Evolutionary conservation across 92 coral and sea anemone genomes (phyloP), one percentile per base, ranked within the genome.

Genomic region (Phenganax marumi): DNA sequence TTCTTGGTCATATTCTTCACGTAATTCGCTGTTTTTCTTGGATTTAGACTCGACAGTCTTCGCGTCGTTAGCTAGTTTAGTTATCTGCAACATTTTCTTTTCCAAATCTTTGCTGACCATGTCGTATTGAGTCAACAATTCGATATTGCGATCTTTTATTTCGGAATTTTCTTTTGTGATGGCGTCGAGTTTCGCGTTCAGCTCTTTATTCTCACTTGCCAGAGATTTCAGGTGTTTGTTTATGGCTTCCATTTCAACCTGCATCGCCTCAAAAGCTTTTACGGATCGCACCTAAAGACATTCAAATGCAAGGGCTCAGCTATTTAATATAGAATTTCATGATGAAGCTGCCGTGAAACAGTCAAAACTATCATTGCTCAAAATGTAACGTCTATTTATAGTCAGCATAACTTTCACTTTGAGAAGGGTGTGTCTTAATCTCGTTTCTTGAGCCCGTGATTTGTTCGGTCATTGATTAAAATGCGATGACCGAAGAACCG

Each of bases 181-280:
- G 0, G 10, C 39, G 25, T 78, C 73, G 39, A 78, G 71, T 19
- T n/a, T 78, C 65, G 73, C 4, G 8, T 47, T 8, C 12, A 88
- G 73, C 19, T 92, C 93, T 24, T 86, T 71, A 49, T 92, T 90
- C 43, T 88, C 91, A 33, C 50, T 84, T 52, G 87, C 52, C 49
- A 86, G 81, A 21, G 73, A 22, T 81, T 88, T 91, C 57, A 88
- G 83, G 49, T 92, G 91, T 63, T 80, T 88, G 74, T 92, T 92
- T 51, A 92, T 66, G 48, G 75, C 85, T 65, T 88, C 91, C 81
- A 90, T 92, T 55, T 92, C 97, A 1, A 85, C 83, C 53, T 85
- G 89, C 60, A 92, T 77, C 12, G 92, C 92, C 48, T 92, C 97
- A 72, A 89, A 86, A 87, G 83, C 83, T 49, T 63, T 62, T 46